Percentiles rank a stretch among this genome's conserved stretches.
Conservation (phyloP, 2,113 vertebrate genomes). For the Chrysochloris asiatica region DNA sequence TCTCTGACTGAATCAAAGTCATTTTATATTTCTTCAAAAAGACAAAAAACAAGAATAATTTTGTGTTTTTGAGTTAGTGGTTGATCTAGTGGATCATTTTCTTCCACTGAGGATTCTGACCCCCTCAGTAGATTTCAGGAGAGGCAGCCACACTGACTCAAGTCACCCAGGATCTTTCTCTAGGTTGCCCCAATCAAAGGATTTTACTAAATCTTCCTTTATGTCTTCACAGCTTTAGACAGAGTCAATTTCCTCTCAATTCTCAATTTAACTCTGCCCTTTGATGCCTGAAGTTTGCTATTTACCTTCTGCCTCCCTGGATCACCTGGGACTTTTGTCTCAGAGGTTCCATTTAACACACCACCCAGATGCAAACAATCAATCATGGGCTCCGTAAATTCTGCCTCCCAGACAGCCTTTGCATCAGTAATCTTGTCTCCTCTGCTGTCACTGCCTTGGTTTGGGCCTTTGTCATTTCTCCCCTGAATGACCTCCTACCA, state of each 20-base stretch:
- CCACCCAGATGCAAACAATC: neutral
- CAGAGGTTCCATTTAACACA: neutral
- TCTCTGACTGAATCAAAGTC: neutral
- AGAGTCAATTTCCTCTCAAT: neutral
- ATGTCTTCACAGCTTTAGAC: neutral
- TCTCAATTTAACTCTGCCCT: constrained; percentile 13
- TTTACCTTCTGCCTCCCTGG: constrained; percentile 29
- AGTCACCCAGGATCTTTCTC: neutral
- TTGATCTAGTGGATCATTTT: neutral
- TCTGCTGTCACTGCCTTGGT: neutral
- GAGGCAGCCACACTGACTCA: neutral
- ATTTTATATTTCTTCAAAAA: neutral
- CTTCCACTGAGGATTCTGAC: neutral
- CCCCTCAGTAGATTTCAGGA: neutral
- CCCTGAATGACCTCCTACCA: neutral
- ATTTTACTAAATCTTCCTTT: neutral
- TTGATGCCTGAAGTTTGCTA: constrained; percentile 40
- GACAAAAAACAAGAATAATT: neutral
- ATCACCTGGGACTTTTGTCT: neutral
- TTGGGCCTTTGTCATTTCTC: neutral
- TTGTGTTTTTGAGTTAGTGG: neutral
- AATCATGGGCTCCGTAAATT: neutral
- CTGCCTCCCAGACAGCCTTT: neutral
- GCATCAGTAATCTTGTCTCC: neutral
- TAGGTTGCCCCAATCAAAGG: neutral